Percentiles rank a stretch among this genome's conserved stretches.
Conservation (phyloP, 2,888 invertebrate species). For the Sinhomidia bicolor region DNA sequence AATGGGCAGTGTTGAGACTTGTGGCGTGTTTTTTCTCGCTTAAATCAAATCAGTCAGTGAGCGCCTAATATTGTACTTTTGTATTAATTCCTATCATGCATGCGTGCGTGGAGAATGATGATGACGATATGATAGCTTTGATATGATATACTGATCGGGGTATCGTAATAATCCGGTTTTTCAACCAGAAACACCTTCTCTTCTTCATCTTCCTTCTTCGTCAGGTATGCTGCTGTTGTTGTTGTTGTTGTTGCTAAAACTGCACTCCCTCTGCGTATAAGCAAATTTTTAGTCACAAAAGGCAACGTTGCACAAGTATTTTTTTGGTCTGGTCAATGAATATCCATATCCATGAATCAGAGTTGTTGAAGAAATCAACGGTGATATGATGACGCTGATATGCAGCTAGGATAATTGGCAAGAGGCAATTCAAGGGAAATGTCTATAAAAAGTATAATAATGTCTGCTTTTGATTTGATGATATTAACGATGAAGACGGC, state of each 20-base stretch:
- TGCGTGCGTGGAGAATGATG: not conserved
- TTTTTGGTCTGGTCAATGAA: constrained; percentile 26
- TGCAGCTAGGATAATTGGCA: constrained; percentile 18
- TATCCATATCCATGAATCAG: constrained; percentile 42
- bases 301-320: constrained; percentile 9
- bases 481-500: constrained; percentile 19
- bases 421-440: constrained; percentile 6
- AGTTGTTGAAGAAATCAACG: not conserved
- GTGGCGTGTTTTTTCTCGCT: constrained; percentile 28
- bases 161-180: constrained; percentile 50
- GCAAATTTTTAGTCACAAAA: constrained; percentile 17
- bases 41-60: constrained; percentile 47
- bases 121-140: constrained; percentile 5
- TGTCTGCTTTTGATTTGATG: constrained; percentile 33
- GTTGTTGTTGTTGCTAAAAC: too few species aligned
- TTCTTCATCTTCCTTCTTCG: not conserved
- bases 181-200: constrained; percentile 9
- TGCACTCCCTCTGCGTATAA: not conserved
- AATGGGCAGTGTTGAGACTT: constrained; percentile 33
- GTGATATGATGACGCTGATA: not conserved
- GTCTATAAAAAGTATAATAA: constrained; percentile 22
- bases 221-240: too few species aligned
- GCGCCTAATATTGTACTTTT: constrained; percentile 43
- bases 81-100: constrained; percentile 5
- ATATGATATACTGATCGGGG: constrained; percentile 16